Evolutionary conservation across 2,888 invertebrate species (phyloP).

Genomic region (Platerodrilus igneus): DNA sequence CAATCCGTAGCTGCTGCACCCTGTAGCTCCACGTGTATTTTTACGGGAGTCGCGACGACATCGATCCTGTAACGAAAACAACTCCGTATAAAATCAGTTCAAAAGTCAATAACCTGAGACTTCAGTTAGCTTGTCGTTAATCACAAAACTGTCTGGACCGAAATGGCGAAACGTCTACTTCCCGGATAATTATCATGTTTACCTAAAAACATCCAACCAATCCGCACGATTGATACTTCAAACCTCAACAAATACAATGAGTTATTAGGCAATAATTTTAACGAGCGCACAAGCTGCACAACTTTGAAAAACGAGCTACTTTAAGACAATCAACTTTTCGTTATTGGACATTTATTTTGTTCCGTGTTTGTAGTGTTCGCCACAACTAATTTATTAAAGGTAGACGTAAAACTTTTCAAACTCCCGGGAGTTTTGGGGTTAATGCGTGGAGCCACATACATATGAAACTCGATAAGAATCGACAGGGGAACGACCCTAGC

Average conservation of each 20-base stretch:
- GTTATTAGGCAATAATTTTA: too few relatives aligned
- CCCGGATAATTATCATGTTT: constrained; percentile 17
- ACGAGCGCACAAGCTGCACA: too few relatives aligned
- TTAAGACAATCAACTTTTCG: too few relatives aligned
- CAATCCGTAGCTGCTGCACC: constrained; percentile 21
- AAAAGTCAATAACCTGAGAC: constrained; percentile 33
- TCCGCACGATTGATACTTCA: constrained; percentile 15
- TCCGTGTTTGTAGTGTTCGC: too few relatives aligned
- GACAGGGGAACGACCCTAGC: constrained; percentile 18
- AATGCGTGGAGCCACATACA: constrained; percentile 15
- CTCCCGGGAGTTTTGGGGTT: not conserved
- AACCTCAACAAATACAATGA: too few relatives aligned
- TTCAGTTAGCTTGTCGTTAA: constrained; percentile 17
- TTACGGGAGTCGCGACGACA: constrained; percentile 19
- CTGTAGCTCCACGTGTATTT: constrained; percentile 16
- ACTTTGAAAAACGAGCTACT: too few relatives aligned
- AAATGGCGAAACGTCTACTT: constrained; percentile 18
- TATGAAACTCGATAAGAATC: constrained; percentile 8
- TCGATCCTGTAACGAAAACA: constrained; percentile 28
- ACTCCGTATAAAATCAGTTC: constrained; percentile 28
- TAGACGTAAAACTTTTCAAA: too few relatives aligned
- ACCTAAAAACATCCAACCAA: constrained; percentile 16
- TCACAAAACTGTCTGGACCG: constrained; percentile 16
- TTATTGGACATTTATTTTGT: too few relatives aligned
- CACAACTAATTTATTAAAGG: too few relatives aligned